These are phyloP conservation scores for Smittia aterrima DNA, from an alignment of 2,888 invertebrate species.

Conservation along the genomic window DNA sequence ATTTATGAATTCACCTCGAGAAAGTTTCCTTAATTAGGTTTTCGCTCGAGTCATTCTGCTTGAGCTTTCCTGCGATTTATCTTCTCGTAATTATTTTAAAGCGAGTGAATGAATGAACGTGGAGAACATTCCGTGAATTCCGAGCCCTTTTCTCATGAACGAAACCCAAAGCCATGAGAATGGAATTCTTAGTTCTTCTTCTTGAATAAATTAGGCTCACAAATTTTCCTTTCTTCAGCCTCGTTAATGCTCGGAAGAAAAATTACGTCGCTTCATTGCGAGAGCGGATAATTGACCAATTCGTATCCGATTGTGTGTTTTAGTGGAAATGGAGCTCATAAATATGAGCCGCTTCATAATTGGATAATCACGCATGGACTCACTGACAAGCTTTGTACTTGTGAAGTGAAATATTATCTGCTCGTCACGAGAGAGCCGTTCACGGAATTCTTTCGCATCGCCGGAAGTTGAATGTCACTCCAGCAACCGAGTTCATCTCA, in stretches of 20 bases:
- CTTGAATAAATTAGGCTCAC: conserved; percentile 15
- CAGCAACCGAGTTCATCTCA: too few species aligned
- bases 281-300: conserved; percentile 34
- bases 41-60: neutral
- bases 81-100: conserved; percentile 11
- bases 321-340: neutral
- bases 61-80: conserved; percentile 8
- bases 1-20: conserved; percentile 3
- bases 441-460: too few species aligned
- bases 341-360: conserved; percentile 25
- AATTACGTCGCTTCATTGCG: conserved; percentile 23
- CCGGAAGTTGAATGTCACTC: too few species aligned
- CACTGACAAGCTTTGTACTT: neutral
- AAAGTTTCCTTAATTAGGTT: neutral
- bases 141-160: conserved; percentile 5
- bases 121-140: conserved; percentile 34
- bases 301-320: neutral
- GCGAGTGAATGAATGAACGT: neutral
- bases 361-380: conserved; percentile 35
- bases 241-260: conserved; percentile 16
- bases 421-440: too few species aligned
- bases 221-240: neutral
- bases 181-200: conserved; percentile 28
- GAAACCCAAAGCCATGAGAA: conserved; percentile 33
- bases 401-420: too few species aligned